Percentiles rank a stretch among this genome's conserved stretches.
phyloP scores from a whole-genome alignment of 2,888 invertebrate species.

The Cepaea hortensis region DNA sequence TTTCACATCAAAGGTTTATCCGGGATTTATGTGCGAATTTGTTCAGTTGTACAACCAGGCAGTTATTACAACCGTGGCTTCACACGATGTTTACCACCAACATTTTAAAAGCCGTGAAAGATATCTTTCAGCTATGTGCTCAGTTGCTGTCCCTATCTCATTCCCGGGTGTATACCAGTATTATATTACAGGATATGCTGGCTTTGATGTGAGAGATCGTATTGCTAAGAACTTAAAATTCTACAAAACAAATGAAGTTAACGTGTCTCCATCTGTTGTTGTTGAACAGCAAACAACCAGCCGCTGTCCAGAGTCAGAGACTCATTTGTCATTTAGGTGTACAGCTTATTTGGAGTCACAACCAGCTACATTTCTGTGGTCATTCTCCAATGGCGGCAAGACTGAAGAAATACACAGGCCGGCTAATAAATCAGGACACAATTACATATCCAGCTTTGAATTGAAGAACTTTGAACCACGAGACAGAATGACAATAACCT shows the following conservation, averaged over 20 bases:
- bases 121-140: background rate
- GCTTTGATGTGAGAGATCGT: background rate
- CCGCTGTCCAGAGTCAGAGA: background rate
- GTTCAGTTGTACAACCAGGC: background rate
- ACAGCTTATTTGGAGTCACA: background rate
- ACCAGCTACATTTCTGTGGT: background rate
- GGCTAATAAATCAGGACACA: background rate
- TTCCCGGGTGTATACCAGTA: background rate
- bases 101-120: background rate
- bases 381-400: background rate
- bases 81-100: background rate
- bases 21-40: background rate
- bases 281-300: background rate
- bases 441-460: background rate
- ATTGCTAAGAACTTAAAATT: too few species aligned
- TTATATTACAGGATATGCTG: background rate
- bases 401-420: too few species aligned
- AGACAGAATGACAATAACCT: background rate
- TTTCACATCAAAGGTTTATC: background rate
- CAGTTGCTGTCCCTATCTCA: too few species aligned
- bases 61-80: too few species aligned
- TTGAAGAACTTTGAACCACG: background rate
- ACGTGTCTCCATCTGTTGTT: background rate
- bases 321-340: background rate
- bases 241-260: background rate